A percentile compares a stretch with the other conserved stretches of the same genome.
phyloP scores from a whole-genome alignment of 2,113 vertebrate genomes.

The Falco punctatus region DNA sequence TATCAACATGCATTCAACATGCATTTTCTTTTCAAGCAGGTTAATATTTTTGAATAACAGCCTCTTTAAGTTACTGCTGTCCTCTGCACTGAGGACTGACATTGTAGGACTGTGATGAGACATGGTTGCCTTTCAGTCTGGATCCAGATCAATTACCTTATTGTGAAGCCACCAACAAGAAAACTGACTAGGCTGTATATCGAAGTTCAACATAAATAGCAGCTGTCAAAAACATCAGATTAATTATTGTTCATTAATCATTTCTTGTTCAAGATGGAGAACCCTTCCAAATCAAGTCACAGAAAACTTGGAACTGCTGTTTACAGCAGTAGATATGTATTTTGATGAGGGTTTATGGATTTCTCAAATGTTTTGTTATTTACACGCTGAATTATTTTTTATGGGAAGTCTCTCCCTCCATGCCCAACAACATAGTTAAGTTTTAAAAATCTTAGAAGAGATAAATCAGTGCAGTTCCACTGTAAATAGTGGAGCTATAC shows the following conservation, averaged over 20 bases:
- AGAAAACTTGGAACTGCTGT: not conserved
- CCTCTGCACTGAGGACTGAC: not conserved
- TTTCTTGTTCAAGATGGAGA: not conserved
- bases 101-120: not conserved
- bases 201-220: not conserved
- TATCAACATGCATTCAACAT: not conserved
- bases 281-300: not conserved
- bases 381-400: not conserved
- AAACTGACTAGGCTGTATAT: not conserved
- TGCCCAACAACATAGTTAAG: not conserved
- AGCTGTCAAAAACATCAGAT: slow-evolving; percentile 3
- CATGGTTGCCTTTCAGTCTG: not conserved
- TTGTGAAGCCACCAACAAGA: not conserved
- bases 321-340: not conserved
- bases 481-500: not conserved
- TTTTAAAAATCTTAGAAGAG: not conserved
- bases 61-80: not conserved
- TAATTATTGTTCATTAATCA: not conserved
- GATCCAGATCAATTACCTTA: not conserved
- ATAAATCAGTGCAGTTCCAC: not conserved
- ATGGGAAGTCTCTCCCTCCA: not conserved
- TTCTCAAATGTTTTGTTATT: not conserved
- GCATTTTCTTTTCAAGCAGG: not conserved
- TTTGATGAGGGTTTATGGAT: not conserved
- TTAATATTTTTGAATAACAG: not conserved